Evolutionary conservation across 2,888 invertebrate genomes (phyloP).

Genomic region (Luperina testacea): DNA sequence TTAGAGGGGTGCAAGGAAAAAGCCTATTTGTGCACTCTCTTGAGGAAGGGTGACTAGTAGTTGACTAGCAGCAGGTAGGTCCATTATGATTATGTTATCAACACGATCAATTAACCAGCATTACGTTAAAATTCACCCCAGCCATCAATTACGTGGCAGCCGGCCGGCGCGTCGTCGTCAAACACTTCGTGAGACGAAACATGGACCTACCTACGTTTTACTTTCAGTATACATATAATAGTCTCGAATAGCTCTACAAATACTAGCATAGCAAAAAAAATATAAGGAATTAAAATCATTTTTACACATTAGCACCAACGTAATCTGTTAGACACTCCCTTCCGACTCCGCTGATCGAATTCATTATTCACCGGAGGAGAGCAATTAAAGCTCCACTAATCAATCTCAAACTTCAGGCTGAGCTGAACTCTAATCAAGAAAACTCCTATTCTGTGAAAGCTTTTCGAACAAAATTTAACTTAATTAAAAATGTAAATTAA

Average conservation of each 20-base stretch:
- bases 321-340: slow-evolving; percentile 81
- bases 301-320: slow-evolving; percentile 77
- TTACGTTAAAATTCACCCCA: slow-evolving; percentile 86
- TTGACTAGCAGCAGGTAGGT: slow-evolving; percentile 74
- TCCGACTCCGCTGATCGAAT: slow-evolving; percentile 87
- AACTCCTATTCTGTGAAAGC: slow-evolving; percentile 90
- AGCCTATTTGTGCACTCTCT: slow-evolving; percentile 79
- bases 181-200: slow-evolving; percentile 65
- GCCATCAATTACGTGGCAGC: slow-evolving; percentile 82
- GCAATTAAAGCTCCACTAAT: slow-evolving; percentile 90
- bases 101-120: slow-evolving; percentile 86
- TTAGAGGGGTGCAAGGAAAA: slow-evolving; percentile 72
- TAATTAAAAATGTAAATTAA: slow-evolving; percentile 91
- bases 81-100: slow-evolving; percentile 83
- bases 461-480: slow-evolving; percentile 90
- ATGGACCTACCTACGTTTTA: slow-evolving; percentile 73
- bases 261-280: neutral
- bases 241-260: neutral
- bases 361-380: slow-evolving; percentile 89
- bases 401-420: slow-evolving; percentile 90
- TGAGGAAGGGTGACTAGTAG: slow-evolving; percentile 72
- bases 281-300: slow-evolving; percentile 71
- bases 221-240: neutral
- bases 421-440: slow-evolving; percentile 90
- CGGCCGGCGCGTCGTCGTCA: slow-evolving; percentile 71